Evolutionary conservation across 2,113 vertebrate species (phyloP).

Genomic region (Cinclus mexicanus): DNA sequence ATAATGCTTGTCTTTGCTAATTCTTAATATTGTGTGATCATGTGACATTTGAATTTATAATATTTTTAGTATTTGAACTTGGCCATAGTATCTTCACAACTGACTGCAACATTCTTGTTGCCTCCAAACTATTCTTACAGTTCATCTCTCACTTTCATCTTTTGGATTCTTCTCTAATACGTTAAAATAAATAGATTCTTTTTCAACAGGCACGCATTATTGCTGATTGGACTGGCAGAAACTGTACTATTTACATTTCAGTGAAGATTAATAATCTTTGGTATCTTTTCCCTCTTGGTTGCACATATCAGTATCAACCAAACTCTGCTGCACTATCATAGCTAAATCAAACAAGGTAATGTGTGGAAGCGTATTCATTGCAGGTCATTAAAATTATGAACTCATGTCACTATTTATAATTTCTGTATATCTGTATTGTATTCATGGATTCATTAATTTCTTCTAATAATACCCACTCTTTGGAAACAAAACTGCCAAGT

Average conservation of each 20-base stretch:
- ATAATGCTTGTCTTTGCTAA: neutral
- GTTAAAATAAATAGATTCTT: neutral
- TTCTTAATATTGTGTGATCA: neutral
- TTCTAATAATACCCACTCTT: neutral
- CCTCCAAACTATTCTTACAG: neutral
- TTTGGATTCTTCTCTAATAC: neutral
- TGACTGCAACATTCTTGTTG: neutral
- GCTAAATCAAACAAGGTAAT: neutral
- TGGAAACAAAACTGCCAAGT: neutral
- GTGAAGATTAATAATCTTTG: neutral
- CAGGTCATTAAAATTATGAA: neutral
- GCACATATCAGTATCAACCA: neutral
- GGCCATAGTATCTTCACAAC: neutral
- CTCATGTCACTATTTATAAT: neutral
- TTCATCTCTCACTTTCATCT: neutral
- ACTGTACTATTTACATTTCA: neutral
- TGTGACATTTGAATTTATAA: neutral
- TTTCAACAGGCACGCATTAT: neutral
- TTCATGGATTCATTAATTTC: neutral
- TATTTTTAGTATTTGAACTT: neutral
- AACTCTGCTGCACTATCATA: neutral
- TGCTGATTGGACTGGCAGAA: neutral
- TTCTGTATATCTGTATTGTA: neutral
- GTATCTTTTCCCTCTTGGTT: neutral
- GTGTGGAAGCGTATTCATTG: neutral